Evolutionary conservation across 2,113 vertebrate genomes (phyloP), one percentile per base, ranked within the genome.

Genomic region (Orientallactaga bullata): DNA sequence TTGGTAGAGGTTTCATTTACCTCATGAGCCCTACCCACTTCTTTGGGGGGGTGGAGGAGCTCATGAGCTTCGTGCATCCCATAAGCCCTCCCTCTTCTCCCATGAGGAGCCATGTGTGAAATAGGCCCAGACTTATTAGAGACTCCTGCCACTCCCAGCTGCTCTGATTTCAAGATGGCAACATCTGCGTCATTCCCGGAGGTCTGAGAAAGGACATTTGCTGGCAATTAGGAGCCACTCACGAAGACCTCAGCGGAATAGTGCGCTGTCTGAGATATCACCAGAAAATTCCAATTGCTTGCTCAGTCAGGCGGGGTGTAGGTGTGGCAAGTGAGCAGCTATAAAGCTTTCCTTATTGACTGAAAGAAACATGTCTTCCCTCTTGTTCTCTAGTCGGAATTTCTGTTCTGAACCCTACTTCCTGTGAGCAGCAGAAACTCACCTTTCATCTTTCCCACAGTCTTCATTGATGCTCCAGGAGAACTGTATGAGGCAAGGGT

Each of bases 351-450:
- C n/a, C 37, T 47, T 69, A 68, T 26, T 71, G 58, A 90, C 37
- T 71, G 71, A 66, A 86, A 61, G 20, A 72, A 39, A 51, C 24
- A 12, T 28, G 7, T 47, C 87, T 79, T 90, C 51, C 65, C 85
- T 47, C 55, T 51, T 85, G 87, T 90, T 77, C 79, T 80, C 21
- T 26, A 87, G 74, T 32, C 66, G 37, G 60, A 12, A 60, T 71
- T 92, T 89, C 60, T 86, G 1, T 74, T 84, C 91, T 77, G 60
- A 89, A 80, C 32, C 30, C 20, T 89, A 68, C 82, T 66, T 78
- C 85, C 39, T 77, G 5, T 47, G 73, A 88, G 16, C 39, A 88
- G 42, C 69, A 69, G 85, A 73, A 90, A 71, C 35, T 91, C 74
- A 78, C 11, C 51, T n/a, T 51, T 24, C 28, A 42, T 69, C 72